Percentiles rank a stretch among this genome's conserved stretches.
phyloP scores from a whole-genome alignment of 1,140 invertebrate genomes.

The Drosophila micromelanica region DNA sequence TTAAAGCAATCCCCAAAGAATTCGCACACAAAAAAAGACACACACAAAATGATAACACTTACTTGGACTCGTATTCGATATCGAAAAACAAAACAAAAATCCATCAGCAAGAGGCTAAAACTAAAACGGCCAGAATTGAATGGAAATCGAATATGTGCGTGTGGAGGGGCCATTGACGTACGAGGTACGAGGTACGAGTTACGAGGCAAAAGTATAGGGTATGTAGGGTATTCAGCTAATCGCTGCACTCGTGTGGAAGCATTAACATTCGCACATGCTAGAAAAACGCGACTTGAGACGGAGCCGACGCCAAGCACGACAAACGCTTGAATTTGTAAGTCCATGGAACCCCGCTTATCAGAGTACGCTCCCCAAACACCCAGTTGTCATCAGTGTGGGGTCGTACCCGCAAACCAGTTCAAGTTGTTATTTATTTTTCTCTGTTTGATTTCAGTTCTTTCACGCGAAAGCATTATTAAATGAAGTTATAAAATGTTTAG shows the following conservation, averaged over 20 bases:
- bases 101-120: background rate
- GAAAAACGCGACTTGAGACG: slow-evolving; percentile 52
- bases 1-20: slow-evolving; percentile 22
- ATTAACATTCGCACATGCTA: slow-evolving; percentile 51
- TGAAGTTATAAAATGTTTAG: background rate
- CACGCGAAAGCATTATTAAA: slow-evolving; percentile 4
- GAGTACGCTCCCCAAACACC: background rate
- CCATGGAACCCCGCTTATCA: slow-evolving; percentile 13
- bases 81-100: background rate
- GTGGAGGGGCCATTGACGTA: slow-evolving; percentile 57
- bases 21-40: slow-evolving; percentile 19
- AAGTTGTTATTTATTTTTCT: slow-evolving; percentile 24
- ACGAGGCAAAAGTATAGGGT: slow-evolving; percentile 18
- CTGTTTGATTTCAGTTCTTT: slow-evolving; percentile 36
- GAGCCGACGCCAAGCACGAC: slow-evolving; percentile 10
- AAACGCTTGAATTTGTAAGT: background rate
- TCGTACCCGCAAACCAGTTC: slow-evolving; percentile 42
- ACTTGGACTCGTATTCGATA: slow-evolving; percentile 5
- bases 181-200: background rate
- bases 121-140: slow-evolving; percentile 15
- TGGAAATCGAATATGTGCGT: slow-evolving; percentile 67
- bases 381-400: slow-evolving; percentile 7
- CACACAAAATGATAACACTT: slow-evolving; percentile 58
- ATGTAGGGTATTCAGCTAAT: slow-evolving; percentile 40
- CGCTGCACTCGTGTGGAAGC: slow-evolving; percentile 52